phyloP scores from a whole-genome alignment of 2,113 vertebrate genomes.

The Platysteira castanea region DNA sequence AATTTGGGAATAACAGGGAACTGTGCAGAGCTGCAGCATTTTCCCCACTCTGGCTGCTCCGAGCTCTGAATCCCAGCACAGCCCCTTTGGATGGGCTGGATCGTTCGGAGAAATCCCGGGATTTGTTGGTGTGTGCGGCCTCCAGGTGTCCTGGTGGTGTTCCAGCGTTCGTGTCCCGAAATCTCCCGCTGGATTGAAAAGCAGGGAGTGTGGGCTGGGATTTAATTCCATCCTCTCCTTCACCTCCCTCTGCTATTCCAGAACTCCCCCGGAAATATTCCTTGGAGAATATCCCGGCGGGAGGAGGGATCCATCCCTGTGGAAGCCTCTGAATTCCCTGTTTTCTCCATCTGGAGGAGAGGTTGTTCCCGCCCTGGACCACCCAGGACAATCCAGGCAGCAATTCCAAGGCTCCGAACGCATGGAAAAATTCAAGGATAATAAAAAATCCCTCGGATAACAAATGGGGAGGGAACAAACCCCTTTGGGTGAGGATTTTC shows the following conservation, averaged over 20 bases:
- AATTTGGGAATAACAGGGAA: neutral
- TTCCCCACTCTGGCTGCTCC: fast-evolving
- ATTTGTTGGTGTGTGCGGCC: neutral
- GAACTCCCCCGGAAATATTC: neutral
- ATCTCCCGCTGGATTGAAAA: neutral
- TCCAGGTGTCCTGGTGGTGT: conserved; percentile 23
- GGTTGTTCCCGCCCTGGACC: neutral
- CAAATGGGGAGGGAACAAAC: neutral
- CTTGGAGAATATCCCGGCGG: neutral
- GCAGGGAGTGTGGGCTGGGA: neutral
- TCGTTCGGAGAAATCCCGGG: neutral
- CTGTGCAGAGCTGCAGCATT: neutral
- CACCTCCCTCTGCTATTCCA: neutral
- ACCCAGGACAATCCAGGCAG: neutral
- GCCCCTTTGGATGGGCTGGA: neutral
- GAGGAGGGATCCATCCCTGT: neutral
- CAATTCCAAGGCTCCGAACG: fast-evolving
- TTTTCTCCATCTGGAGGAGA: neutral
- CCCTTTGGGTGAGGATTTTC: neutral
- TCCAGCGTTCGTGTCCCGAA: neutral
- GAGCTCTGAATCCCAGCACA: fast-evolving
- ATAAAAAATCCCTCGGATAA: neutral
- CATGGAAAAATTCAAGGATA: neutral
- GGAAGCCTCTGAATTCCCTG: neutral
- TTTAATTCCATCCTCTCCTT: neutral